phyloP scores from a whole-genome alignment of 92 coral and sea anemone species.

The Parazoanthus darwini region DNA sequence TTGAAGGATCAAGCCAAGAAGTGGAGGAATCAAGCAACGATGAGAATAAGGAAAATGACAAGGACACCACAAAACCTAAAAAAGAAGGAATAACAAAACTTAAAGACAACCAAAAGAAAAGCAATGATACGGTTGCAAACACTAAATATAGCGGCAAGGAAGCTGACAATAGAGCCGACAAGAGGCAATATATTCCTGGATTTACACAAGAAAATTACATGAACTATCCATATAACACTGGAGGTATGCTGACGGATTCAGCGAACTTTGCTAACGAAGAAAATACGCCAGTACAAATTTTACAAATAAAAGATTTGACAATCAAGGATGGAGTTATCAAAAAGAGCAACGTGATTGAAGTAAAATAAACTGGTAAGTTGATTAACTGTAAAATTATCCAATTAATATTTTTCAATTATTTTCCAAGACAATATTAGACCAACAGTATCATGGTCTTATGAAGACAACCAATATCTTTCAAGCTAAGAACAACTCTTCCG shows the following conservation, averaged over 20 bases:
- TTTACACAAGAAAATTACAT: constrained; percentile 20
- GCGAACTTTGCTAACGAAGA: constrained; percentile 51
- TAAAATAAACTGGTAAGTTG: constrained; percentile 38
- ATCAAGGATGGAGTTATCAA: constrained; percentile 67
- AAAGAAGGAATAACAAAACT: constrained; percentile 33
- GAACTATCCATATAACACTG: constrained; percentile 11
- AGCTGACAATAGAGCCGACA: constrained; percentile 45
- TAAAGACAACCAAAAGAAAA: constrained; percentile 37
- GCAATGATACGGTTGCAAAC: constrained; percentile 30
- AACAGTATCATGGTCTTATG: not conserved
- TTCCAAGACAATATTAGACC: not conserved
- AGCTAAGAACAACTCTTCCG: not conserved
- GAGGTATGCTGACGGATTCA: constrained; percentile 32
- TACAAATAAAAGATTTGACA: constrained; percentile 68
- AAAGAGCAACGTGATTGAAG: constrained; percentile 57
- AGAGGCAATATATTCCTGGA: constrained; percentile 56
- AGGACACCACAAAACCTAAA: not conserved
- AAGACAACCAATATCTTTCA: not conserved
- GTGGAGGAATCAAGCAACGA: not conserved
- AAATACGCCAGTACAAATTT: constrained; percentile 68
- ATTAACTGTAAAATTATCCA: not conserved
- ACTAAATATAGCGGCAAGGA: constrained; percentile 3
- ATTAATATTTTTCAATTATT: not conserved
- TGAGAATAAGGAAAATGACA: not conserved
- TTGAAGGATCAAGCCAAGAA: not conserved